These are phyloP conservation scores for Drosophila ustulata DNA, from an alignment of 2,888 invertebrate species.

Conservation along the genomic window DNA sequence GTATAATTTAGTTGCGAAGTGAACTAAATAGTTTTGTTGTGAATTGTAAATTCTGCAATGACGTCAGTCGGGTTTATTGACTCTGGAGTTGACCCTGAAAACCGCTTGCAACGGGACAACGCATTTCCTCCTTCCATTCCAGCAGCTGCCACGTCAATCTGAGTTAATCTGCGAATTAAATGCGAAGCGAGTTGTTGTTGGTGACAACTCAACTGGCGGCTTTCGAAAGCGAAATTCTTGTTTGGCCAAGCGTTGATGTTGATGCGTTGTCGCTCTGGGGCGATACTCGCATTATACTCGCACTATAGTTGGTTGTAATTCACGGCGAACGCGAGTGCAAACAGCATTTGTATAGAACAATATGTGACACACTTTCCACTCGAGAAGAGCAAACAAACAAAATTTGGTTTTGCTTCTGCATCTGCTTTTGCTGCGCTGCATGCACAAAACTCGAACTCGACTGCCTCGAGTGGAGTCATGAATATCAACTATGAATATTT, in stretches of 20 bases:
- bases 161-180: not conserved
- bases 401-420: too few relatives aligned
- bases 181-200: conserved; percentile 13
- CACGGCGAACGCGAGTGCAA: conserved; percentile 34
- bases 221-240: conserved; percentile 67
- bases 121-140: conserved; percentile 2
- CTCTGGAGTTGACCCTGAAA: conserved; percentile 39
- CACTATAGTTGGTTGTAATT: conserved; percentile 28
- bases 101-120: conserved; percentile 31
- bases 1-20: not conserved
- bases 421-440: conserved; percentile 31
- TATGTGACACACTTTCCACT: conserved; percentile 62
- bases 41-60: not conserved
- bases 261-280: conserved; percentile 11
- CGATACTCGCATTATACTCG: conserved; percentile 5
- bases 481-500: not conserved
- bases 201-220: conserved; percentile 27
- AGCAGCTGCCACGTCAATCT: not conserved
- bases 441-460: conserved; percentile 55
- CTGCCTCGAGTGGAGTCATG: conserved; percentile 19
- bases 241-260: conserved; percentile 41
- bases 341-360: conserved; percentile 63
- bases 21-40: not conserved
- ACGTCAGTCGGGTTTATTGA: conserved; percentile 22
- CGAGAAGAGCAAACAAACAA: conserved; percentile 26